These are phyloP conservation scores for Cistogaster globosa DNA, from an alignment of 2,888 invertebrate species.

Conservation along the genomic window DNA sequence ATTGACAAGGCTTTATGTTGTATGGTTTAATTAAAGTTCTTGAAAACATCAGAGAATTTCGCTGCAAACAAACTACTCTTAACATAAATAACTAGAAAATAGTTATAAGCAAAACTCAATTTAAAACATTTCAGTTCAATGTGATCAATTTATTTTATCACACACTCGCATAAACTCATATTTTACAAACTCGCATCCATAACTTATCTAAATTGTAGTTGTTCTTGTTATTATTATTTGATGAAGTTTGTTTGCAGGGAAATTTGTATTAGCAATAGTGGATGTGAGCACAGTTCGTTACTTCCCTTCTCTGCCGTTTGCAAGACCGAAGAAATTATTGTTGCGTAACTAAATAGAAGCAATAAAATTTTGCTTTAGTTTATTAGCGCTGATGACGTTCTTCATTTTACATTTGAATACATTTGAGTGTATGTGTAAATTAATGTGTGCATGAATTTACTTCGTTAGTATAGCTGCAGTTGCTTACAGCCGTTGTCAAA, in stretches of 20 bases:
- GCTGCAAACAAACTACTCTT: not conserved
- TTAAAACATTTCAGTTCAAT: slow-evolving; percentile 30
- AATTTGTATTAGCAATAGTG: too few relatives aligned
- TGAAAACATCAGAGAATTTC: slow-evolving; percentile 22
- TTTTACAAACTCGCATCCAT: not conserved
- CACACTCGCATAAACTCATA: not conserved
- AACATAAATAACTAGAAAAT: slow-evolving; percentile 24
- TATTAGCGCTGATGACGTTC: slow-evolving; percentile 50
- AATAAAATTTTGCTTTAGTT: slow-evolving; percentile 62
- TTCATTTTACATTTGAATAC: slow-evolving; percentile 16
- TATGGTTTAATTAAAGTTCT: slow-evolving; percentile 53
- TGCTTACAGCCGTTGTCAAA: not conserved
- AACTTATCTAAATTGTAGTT: not conserved
- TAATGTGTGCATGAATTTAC: not conserved
- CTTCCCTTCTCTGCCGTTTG: slow-evolving; percentile 14
- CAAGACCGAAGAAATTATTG: slow-evolving; percentile 51
- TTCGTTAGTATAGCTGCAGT: not conserved
- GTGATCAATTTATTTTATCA: slow-evolving; percentile 49
- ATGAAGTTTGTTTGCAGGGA: slow-evolving; percentile 5
- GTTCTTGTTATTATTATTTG: slow-evolving; percentile 11
- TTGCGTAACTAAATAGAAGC: slow-evolving; percentile 59
- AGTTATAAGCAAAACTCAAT: slow-evolving; percentile 14
- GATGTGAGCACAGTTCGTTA: slow-evolving; percentile 5
- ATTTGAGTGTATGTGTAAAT: not conserved
- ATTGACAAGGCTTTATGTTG: not conserved